Evolutionary conservation across 1,140 invertebrate species (phyloP).

Genomic region (Pinna nobilis): DNA sequence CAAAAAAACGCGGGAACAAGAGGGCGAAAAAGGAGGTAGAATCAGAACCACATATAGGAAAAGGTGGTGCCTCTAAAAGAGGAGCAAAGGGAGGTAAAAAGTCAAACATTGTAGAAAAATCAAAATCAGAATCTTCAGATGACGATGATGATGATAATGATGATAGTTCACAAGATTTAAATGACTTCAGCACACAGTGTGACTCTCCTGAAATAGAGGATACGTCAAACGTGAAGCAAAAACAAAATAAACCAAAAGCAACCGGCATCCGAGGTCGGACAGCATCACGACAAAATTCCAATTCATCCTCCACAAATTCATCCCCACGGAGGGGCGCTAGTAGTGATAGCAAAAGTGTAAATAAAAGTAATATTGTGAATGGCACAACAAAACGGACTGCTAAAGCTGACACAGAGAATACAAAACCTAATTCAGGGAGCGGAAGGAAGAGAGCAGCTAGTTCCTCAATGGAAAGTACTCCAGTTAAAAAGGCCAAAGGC

Average conservation of each 20-base stretch:
- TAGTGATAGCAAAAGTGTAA: conserved; percentile 25
- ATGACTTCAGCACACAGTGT: conserved; percentile 16
- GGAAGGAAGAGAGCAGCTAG: conserved; percentile 11
- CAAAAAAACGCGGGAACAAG: conserved; percentile 9
- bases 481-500: neutral
- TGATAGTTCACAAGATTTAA: conserved; percentile 15
- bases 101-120: conserved; percentile 29
- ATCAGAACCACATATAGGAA: neutral
- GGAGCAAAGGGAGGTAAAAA: conserved; percentile 24
- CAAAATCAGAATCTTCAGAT: conserved; percentile 12
- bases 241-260: conserved; percentile 5
- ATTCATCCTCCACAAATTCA: conserved; percentile 14
- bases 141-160: no score
- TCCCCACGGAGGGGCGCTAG: conserved; percentile 14
- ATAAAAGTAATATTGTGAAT: conserved; percentile 19
- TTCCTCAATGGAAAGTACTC: neutral
- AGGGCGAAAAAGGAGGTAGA: neutral
- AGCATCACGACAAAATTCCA: conserved; percentile 7
- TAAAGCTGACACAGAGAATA: conserved; percentile 28
- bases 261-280: conserved; percentile 3
- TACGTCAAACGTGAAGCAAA: conserved; percentile 16
- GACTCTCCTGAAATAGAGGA: conserved; percentile 23
- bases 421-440: conserved; percentile 16
- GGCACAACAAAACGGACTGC: conserved; percentile 27
- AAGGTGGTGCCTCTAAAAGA: neutral